A percentile compares a stretch with the other conserved stretches of the same genome.
These are phyloP conservation scores for Gymnobelideus leadbeateri DNA, from an alignment of 2,113 vertebrate genomes.

Conservation along the genomic window DNA sequence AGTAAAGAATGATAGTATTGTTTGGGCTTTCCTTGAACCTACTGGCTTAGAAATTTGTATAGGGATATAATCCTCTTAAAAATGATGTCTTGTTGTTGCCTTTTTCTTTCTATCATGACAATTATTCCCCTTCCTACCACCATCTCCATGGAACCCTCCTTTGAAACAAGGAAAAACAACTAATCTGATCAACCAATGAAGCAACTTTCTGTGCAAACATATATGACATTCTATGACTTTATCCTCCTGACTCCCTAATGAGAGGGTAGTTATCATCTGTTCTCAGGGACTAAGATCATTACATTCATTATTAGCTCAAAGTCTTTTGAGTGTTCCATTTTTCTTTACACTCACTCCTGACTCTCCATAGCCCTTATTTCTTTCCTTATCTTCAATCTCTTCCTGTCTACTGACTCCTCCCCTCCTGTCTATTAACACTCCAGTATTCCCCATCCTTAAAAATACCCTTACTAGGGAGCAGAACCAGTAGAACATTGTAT, in stretches of 20 bases:
- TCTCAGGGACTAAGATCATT: background rate
- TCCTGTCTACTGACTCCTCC: background rate
- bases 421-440: no score
- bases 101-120: background rate
- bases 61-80: no score
- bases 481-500: no score
- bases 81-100: no score
- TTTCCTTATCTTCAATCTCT: background rate
- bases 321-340: background rate
- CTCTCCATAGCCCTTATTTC: background rate
- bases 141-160: background rate
- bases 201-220: background rate
- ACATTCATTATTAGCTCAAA: background rate
- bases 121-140: background rate
- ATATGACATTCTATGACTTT: background rate
- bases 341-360: background rate
- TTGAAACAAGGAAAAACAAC: background rate
- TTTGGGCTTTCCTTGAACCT: no score
- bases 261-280: background rate
- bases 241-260: background rate
- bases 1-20: no score
- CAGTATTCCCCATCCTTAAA: background rate
- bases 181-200: background rate
- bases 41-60: no score
- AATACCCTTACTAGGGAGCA: background rate